A percentile compares a stretch with the other conserved stretches of the same genome.
Conservation (phyloP, 2,113 vertebrate genomes). For the Actenoides hombroni region DNA sequence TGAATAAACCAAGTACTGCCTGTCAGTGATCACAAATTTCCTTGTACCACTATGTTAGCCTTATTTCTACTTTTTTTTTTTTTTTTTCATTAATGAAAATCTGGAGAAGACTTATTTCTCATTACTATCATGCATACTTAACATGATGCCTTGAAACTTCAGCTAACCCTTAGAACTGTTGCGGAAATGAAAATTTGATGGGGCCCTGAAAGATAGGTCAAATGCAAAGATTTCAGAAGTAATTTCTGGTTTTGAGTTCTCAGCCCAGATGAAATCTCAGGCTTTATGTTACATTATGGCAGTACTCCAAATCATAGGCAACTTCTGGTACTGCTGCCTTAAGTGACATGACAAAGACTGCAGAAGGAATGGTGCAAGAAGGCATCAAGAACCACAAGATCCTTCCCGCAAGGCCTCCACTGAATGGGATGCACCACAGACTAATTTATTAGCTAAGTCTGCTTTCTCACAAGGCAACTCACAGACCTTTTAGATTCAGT, state of each 20-base stretch:
- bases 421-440: background rate
- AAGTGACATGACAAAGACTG: background rate
- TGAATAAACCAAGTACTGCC: background rate
- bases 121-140: background rate
- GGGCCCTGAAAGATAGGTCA: background rate
- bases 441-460: background rate
- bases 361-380: background rate
- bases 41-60: background rate
- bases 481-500: background rate
- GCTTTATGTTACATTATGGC: background rate
- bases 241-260: background rate
- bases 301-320: background rate
- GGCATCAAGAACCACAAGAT: background rate
- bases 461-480: background rate
- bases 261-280: background rate
- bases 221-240: background rate
- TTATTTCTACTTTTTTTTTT: background rate
- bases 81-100: background rate
- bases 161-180: background rate
- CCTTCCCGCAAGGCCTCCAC: fast-evolving
- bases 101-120: background rate
- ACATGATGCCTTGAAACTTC: background rate
- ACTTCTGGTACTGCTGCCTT: background rate
- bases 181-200: background rate
- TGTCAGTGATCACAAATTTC: background rate